Conservation (phyloP, 2,113 vertebrate species). For the Macquaria ambigua region DNA sequence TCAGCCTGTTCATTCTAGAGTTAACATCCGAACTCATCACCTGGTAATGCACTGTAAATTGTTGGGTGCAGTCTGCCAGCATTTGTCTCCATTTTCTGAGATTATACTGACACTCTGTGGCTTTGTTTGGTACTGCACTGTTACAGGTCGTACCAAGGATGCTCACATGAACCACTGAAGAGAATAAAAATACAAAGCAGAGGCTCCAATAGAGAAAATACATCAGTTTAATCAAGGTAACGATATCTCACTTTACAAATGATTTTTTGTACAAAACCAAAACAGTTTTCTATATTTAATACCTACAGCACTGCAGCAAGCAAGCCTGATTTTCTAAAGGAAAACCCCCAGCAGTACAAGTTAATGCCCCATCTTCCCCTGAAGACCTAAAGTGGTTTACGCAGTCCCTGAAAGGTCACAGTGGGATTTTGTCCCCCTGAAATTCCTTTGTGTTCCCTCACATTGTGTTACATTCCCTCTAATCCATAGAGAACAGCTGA, state of each 20-base stretch:
- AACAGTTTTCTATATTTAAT: background rate
- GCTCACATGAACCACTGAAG: background rate
- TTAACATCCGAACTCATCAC: background rate
- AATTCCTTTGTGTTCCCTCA: too few species aligned
- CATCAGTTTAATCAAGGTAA: slow-evolving; percentile 70
- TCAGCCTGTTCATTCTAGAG: background rate
- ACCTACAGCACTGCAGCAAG: slow-evolving; percentile 15
- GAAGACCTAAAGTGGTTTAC: background rate
- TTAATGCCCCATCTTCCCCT: slow-evolving; percentile 7
- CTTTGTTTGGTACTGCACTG: slow-evolving; percentile 53
- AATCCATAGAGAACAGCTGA: background rate
- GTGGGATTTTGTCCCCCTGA: background rate
- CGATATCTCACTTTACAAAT: slow-evolving; percentile 54
- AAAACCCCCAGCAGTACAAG: slow-evolving; percentile 6
- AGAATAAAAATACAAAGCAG: background rate
- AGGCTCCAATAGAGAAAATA: slow-evolving; percentile 52
- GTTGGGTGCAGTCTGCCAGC: background rate
- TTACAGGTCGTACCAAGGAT: background rate
- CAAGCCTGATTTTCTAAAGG: slow-evolving; percentile 32
- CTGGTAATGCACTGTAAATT: background rate
- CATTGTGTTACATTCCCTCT: background rate
- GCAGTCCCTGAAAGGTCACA: background rate
- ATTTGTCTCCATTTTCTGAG: background rate
- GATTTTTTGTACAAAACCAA: slow-evolving; percentile 51
- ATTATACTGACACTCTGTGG: slow-evolving; percentile 80